Evolutionary conservation across 2,888 invertebrate species (phyloP), one percentile per base, ranked within the genome.

Genomic region (Eledona agricola): DNA sequence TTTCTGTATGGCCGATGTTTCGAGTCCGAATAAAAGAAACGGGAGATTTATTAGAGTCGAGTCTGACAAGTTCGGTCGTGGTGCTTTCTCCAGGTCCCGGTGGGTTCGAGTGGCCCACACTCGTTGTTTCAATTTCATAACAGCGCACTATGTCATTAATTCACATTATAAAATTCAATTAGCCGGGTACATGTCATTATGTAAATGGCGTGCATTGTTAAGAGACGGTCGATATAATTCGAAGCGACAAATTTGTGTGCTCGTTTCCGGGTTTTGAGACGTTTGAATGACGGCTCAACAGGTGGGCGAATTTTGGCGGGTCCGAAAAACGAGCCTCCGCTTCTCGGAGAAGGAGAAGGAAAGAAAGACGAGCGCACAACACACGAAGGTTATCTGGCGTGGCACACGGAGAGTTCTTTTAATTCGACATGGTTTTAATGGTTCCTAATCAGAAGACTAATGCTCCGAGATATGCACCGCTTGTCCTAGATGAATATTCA

Each of bases 401-500:
- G 10, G 37, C 13, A 46, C 55, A 55, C 11, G 16, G 38, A 26
- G 31, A 52, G 54, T 57, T 59, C 46, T 51, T 60, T 60, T 62
- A 59, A 60, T 59, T 59, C 58, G 58, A 64, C 65, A 65, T 61
- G 59, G 59, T 55, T 57, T 62, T 65, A 65, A 65, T 65, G 62
- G 65, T 37, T 57, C 55, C 56, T 55, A 60, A 61, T 59, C 63
- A 32, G 58, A 59, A 62, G 62, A 65, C 63, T 60, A 65, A 65
- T 65, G 63, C 58, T 59, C 37, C 34, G 32, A 58, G 65, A 65
- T 65, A 64, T 47, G 51, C 59, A 56, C 50, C 61, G 50, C 61
- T 60, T 63, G 65, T 65, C 53, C 34, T 22, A 62, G 61, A 62
- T 63, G 63, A 62, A 62, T 63, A 63, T 65, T 62, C 63, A 65